Conservation (phyloP, 2,797 vertebrate species). For the Coreius guichenoti region DNA sequence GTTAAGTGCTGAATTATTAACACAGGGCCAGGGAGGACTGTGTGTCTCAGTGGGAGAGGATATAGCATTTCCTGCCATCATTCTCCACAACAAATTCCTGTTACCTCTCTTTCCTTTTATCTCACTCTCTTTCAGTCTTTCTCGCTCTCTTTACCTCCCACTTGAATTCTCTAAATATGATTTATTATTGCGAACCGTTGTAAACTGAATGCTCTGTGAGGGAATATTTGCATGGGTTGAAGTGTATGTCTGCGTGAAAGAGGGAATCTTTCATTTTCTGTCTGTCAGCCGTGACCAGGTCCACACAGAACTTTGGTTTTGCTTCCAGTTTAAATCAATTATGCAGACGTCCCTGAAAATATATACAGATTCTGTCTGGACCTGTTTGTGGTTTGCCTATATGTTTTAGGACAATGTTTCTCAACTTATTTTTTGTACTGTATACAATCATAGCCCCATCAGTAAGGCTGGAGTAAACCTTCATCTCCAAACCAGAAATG, state of each 20-base stretch:
- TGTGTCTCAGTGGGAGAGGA: conserved; percentile 51
- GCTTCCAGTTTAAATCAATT: not conserved
- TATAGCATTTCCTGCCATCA: conserved; percentile 46
- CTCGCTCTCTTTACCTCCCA: conserved; percentile 19
- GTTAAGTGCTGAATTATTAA: conserved; percentile 65
- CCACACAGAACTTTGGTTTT: not conserved
- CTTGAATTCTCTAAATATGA: conserved; percentile 16
- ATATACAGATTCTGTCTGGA: not conserved
- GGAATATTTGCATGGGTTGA: conserved; percentile 40
- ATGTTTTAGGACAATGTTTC: not conserved
- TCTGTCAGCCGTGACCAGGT: not conserved
- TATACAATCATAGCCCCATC: not conserved
- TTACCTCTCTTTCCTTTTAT: not conserved
- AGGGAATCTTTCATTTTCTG: not conserved
- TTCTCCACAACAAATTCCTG: conserved; percentile 35
- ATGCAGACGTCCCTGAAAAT: not conserved
- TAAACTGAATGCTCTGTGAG: conserved; percentile 1
- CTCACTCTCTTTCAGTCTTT: not conserved
- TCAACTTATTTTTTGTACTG: not conserved
- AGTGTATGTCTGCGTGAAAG: not conserved
- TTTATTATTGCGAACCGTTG: conserved; percentile 28
- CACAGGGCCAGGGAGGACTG: conserved; percentile 49
- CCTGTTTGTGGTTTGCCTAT: not conserved
- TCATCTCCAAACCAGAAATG: not conserved
- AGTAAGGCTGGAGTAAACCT: too few relatives aligned